Conservation (phyloP, 2,888 invertebrate genomes). For the Magallana nippona region DNA sequence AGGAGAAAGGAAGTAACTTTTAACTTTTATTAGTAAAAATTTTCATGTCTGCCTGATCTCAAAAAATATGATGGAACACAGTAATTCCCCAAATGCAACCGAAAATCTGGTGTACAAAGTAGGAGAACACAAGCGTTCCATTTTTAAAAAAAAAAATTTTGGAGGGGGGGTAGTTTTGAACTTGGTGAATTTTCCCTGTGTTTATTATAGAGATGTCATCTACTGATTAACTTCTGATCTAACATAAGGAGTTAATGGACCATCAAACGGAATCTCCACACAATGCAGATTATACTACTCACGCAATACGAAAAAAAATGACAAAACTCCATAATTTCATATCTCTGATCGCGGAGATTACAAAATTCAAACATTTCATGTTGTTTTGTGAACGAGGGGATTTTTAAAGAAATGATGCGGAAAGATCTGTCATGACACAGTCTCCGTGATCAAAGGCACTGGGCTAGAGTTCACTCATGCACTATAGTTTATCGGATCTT, state of each 20-base stretch:
- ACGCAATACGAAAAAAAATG: background rate
- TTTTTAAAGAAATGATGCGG: background rate
- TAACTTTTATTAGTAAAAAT: too few species aligned
- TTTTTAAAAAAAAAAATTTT: too few species aligned
- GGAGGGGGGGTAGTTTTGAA: too few species aligned
- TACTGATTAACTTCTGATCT: background rate
- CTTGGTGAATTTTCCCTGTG: background rate
- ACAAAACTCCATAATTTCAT: background rate
- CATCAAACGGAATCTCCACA: background rate
- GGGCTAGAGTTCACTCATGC: too few species aligned
- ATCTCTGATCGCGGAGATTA: background rate
- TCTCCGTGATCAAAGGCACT: too few species aligned
- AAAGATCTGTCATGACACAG: background rate
- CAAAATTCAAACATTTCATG: background rate
- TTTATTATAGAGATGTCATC: conserved; percentile 1
- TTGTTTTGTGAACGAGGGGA: background rate
- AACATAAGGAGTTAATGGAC: background rate
- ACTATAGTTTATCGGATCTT: too few species aligned
- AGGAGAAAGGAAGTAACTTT: too few species aligned
- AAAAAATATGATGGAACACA: too few species aligned
- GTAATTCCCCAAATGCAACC: too few species aligned
- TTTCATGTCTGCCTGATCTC: too few species aligned
- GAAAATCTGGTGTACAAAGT: too few species aligned
- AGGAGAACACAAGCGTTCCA: too few species aligned
- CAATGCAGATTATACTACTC: background rate